phyloP scores from a whole-genome alignment of 2,888 invertebrate species.

The Trichogramma evanescens region DNA sequence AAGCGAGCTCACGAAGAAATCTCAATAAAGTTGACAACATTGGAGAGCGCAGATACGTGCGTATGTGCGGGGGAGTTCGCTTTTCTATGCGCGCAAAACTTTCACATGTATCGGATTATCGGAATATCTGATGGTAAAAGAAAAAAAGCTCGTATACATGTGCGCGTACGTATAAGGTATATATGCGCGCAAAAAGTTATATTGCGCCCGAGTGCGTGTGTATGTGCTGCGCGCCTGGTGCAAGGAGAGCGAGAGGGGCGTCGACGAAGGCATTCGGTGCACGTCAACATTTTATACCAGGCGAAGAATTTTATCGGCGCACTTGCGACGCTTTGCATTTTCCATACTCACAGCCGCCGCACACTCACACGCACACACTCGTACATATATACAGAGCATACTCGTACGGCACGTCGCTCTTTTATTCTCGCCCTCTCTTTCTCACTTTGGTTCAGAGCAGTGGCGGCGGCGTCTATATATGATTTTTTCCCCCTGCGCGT shows the following conservation, averaged over 20 bases:
- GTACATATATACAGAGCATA: neutral
- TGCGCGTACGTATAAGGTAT: neutral
- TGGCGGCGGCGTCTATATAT: no score
- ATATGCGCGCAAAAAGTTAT: no score
- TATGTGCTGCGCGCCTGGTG: neutral
- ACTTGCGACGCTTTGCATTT: constrained; percentile 40
- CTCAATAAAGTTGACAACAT: constrained; percentile 12
- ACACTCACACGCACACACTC: neutral
- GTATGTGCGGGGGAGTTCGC: neutral
- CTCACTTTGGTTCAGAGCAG: no score
- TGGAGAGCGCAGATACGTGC: neutral
- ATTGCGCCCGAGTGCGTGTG: no score
- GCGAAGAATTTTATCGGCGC: constrained; percentile 43
- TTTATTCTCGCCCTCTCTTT: neutral
- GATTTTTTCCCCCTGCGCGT: no score
- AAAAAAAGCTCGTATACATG: neutral
- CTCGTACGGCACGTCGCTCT: constrained; percentile 7
- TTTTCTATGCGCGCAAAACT: constrained; percentile 8
- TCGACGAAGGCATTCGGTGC: constrained; percentile 39
- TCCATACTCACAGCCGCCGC: constrained; percentile 32
- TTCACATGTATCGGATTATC: constrained; percentile 40
- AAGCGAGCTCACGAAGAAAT: constrained; percentile 7
- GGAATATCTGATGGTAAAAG: constrained; percentile 25
- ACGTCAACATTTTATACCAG: constrained; percentile 41
- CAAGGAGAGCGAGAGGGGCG: neutral